Conservation (phyloP, 2,113 vertebrate genomes). For the Pelusios castaneus region DNA sequence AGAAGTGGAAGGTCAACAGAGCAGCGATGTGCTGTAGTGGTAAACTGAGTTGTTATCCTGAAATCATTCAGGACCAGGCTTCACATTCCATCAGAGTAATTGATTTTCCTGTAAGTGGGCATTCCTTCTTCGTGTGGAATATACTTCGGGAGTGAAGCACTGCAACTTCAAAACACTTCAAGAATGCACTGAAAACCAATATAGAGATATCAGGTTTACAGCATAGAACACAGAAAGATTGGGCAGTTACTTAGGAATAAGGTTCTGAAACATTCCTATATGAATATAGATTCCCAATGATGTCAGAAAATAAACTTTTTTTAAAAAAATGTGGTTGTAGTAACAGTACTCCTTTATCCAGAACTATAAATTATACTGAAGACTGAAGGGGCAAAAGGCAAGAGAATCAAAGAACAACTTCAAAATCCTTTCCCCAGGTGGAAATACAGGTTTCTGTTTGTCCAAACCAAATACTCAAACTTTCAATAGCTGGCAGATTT, state of each 20-base stretch:
- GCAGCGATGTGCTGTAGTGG: background rate
- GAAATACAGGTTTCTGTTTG: background rate
- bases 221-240: slow-evolving; percentile 13
- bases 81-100: slow-evolving; percentile 65
- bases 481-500: slow-evolving; percentile 18
- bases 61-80: slow-evolving; percentile 55
- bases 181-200: slow-evolving; percentile 13
- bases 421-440: slow-evolving; percentile 9
- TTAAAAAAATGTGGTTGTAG: slow-evolving; percentile 18
- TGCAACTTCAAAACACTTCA: slow-evolving; percentile 34
- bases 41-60: slow-evolving; percentile 52
- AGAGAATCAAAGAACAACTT: background rate
- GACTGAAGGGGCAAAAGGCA: background rate
- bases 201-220: background rate
- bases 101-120: slow-evolving; percentile 68
- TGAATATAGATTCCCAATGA: background rate
- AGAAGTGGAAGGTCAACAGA: slow-evolving; percentile 49
- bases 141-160: slow-evolving; percentile 16
- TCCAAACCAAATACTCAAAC: background rate
- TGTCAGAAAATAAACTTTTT: slow-evolving; percentile 34
- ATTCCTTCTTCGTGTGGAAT: slow-evolving; percentile 44
- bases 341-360: slow-evolving; percentile 10
- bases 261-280: slow-evolving; percentile 24
- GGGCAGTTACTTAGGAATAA: slow-evolving; percentile 36
- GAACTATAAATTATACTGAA: slow-evolving; percentile 22